A percentile compares a stretch with the other conserved stretches of the same genome.
Evolutionary conservation across 2,797 vertebrate genomes (phyloP).

Genomic region (Apogon talboti): DNA sequence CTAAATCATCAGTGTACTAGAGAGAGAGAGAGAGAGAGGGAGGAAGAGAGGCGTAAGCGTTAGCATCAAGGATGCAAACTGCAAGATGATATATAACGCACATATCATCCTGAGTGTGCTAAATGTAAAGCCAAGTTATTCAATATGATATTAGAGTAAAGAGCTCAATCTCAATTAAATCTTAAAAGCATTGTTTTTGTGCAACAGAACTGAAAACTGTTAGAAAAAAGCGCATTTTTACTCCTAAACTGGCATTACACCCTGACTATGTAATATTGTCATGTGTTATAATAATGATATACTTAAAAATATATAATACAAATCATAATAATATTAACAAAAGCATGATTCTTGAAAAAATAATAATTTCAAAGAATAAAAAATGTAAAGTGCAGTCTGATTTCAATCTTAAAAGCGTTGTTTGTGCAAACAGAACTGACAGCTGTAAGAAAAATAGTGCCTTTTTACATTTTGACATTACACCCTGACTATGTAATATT

Average conservation of each 20-base stretch:
- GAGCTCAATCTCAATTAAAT: not conserved
- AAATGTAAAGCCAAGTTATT: slow-evolving; percentile 36
- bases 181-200: too few relatives aligned
- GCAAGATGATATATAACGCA: slow-evolving; percentile 47
- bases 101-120: slow-evolving; percentile 58
- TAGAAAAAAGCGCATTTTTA: not conserved
- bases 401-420: too few relatives aligned
- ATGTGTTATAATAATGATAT: not conserved
- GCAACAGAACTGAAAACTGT: slow-evolving; percentile 12
- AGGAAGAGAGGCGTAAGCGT: slow-evolving; percentile 80
- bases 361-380: too few relatives aligned
- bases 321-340: not conserved
- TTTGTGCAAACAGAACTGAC: not conserved
- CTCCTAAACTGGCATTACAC: too few relatives aligned
- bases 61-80: slow-evolving; percentile 46
- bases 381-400: too few relatives aligned
- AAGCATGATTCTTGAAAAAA: too few relatives aligned
- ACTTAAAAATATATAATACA: not conserved
- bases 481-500: not conserved
- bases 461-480: too few relatives aligned
- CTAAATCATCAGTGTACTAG: slow-evolving; percentile 93
- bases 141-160: slow-evolving; percentile 16
- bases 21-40: slow-evolving; percentile 72
- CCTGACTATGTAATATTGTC: not conserved
- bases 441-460: not conserved